phyloP scores from a whole-genome alignment of 2,797 vertebrate genomes.

The Gymnothorax javanicus region DNA sequence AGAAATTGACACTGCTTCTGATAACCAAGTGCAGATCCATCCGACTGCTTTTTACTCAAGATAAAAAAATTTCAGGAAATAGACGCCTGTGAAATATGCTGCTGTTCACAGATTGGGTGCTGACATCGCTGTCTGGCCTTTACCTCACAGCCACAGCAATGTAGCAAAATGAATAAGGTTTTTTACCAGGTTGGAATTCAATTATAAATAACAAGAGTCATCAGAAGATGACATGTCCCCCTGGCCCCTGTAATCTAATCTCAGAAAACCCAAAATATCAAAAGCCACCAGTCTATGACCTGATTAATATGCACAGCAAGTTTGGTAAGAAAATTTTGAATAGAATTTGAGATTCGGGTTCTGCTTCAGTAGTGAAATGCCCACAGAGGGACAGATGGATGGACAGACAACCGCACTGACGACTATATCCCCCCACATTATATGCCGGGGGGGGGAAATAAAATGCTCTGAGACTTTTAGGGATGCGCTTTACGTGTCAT shows the following conservation, averaged over 20 bases:
- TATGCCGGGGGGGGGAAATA: neutral
- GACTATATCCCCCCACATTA: no score
- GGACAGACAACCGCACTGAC: no score
- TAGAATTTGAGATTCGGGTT: no score
- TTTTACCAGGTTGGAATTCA: neutral
- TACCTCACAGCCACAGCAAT: neutral
- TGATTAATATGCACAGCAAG: no score
- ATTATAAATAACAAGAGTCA: neutral
- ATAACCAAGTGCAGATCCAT: neutral
- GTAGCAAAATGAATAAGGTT: neutral
- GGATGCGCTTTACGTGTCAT: neutral
- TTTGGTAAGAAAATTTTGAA: no score
- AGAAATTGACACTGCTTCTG: neutral
- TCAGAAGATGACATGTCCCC: no score
- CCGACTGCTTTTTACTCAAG: neutral
- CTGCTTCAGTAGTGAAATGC: no score
- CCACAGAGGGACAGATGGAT: no score
- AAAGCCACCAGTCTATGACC: no score
- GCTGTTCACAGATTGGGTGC: neutral
- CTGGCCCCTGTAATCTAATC: no score
- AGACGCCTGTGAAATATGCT: neutral
- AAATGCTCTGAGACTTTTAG: neutral
- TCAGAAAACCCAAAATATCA: no score
- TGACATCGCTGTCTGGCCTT: neutral
- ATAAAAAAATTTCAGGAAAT: constrained; percentile 16